Base-by-base conservation (phyloP, 37 sponge, comb jelly and placozoan genomes). In the Spongilla lacustris region DNA sequence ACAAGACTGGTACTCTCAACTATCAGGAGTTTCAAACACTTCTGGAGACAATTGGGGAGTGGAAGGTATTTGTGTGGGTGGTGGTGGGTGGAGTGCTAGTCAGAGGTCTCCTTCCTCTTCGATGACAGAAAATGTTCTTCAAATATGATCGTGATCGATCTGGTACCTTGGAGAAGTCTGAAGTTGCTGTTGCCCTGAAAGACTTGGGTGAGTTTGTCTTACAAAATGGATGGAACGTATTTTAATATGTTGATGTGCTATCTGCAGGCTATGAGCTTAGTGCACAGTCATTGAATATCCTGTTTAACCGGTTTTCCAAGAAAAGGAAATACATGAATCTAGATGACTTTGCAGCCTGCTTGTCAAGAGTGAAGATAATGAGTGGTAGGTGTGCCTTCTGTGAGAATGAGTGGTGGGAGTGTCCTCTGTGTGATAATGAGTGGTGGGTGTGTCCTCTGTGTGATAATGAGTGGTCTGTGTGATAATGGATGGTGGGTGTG, bases 331-430 rank as follows among this genome's bases (percentile, higher is more conserved):
- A 81, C 77, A 87, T 94, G 91, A 80, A 84, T 26, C 67, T 94
- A 46, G 94, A 94, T 74, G 91, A 87, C 87, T 94, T 94, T 82
- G 71, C 77, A 11, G 77, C 91, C 48, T 94, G 94, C 46, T 83
- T 90, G 29, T 87, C 88, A 21, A 79, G 94, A 25, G 78, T 90
- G 30, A 90, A 94, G 71, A 88, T 92, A 25, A 89, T 92, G 93
- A 46, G 76, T 66, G 86, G 93, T 89, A 67, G 68, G 79, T 46
- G 8, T 46, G 4, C 8, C 46, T 8, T 46, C 46, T n/a, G n/a
- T n/a, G 46, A 8, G 46, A 8, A 8, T 46, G 46, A 8, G 46
- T 4, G 46, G 46, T 4, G 46, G 46, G 46, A 46, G 46, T 46
- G 46, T 10, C 46, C 4, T 8, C n/a, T 46, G 46, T 46, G 46